phyloP scores from a whole-genome alignment of 2,888 invertebrate species.

The Apotomis turbidana region DNA sequence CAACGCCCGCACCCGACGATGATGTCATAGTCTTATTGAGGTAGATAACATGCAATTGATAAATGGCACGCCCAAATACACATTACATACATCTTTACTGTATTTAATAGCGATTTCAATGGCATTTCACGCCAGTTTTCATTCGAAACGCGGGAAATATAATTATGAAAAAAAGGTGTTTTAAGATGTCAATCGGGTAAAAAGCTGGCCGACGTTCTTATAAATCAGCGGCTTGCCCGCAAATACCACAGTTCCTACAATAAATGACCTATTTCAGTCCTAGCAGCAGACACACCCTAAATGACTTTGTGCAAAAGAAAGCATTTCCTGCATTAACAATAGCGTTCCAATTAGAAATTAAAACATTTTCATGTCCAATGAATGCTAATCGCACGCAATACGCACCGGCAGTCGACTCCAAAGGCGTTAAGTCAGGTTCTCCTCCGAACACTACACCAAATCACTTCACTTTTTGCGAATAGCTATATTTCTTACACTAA shows the following conservation, averaged over 20 bases:
- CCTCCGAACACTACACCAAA: constrained; percentile 68
- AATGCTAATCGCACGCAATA: constrained; percentile 61
- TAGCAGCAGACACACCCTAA: constrained; percentile 73
- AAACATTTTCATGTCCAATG: constrained; percentile 55
- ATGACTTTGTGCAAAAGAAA: constrained; percentile 36
- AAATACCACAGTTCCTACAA: constrained; percentile 52
- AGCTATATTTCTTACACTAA: constrained; percentile 76
- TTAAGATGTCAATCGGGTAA: constrained; percentile 44
- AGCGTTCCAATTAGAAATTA: constrained; percentile 55
- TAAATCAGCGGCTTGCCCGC: constrained; percentile 52
- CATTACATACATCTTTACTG: constrained; percentile 13
- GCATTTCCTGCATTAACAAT: constrained; percentile 49
- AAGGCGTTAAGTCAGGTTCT: constrained; percentile 61
- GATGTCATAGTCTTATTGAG: constrained; percentile 73
- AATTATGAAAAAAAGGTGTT: constrained; percentile 30
- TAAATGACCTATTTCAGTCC: constrained; percentile 65
- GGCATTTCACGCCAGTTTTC: neutral
- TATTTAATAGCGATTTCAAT: neutral
- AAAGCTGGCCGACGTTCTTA: constrained; percentile 46
- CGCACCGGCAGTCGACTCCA: constrained; percentile 72
- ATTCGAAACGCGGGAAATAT: constrained; percentile 8
- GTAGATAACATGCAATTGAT: constrained; percentile 73
- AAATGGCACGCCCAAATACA: constrained; percentile 70
- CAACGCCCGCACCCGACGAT: constrained; percentile 65
- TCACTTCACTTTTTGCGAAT: constrained; percentile 63